These are phyloP conservation scores for Bradysia coprophila DNA, from an alignment of 1,140 invertebrate species.

Conservation along the genomic window DNA sequence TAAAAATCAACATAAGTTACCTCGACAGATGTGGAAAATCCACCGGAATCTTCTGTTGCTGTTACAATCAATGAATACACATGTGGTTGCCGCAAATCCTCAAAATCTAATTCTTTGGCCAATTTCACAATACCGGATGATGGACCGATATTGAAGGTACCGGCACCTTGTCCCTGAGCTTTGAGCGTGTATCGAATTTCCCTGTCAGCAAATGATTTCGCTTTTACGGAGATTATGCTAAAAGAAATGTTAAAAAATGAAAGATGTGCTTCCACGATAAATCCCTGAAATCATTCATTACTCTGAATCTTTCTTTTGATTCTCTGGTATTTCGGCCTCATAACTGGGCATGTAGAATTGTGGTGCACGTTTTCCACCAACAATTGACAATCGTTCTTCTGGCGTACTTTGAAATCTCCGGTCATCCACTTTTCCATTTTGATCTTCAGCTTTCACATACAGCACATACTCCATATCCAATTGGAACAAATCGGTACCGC, in stretches of 20 bases:
- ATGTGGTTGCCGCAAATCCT: conserved; percentile 81
- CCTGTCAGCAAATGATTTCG: conserved; percentile 87
- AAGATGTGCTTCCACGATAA: neutral
- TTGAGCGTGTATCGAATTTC: conserved; percentile 88
- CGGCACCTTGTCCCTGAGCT: conserved; percentile 82
- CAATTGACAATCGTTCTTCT: conserved; percentile 79
- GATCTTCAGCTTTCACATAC: conserved; percentile 91
- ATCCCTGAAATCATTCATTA: conserved; percentile 25
- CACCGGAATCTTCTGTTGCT: conserved; percentile 87
- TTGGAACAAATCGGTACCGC: conserved; percentile 80
- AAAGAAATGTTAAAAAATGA: conserved; percentile 13
- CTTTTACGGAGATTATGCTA: conserved; percentile 90
- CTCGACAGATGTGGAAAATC: conserved; percentile 88
- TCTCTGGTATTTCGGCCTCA: conserved; percentile 87
- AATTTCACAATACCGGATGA: conserved; percentile 85
- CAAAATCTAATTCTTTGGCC: conserved; percentile 88
- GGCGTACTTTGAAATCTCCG: conserved; percentile 75
- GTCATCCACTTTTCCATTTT: conserved; percentile 75
- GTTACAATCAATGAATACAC: conserved; percentile 83
- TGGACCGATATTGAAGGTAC: conserved; percentile 87
- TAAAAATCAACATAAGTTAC: too few species aligned
- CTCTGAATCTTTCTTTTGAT: conserved; percentile 92
- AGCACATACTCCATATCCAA: conserved; percentile 91
- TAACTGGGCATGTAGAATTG: conserved; percentile 89
- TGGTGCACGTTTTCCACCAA: conserved; percentile 80